Conservation (phyloP, 1,140 invertebrate species). For the Epicauta chinensis region DNA sequence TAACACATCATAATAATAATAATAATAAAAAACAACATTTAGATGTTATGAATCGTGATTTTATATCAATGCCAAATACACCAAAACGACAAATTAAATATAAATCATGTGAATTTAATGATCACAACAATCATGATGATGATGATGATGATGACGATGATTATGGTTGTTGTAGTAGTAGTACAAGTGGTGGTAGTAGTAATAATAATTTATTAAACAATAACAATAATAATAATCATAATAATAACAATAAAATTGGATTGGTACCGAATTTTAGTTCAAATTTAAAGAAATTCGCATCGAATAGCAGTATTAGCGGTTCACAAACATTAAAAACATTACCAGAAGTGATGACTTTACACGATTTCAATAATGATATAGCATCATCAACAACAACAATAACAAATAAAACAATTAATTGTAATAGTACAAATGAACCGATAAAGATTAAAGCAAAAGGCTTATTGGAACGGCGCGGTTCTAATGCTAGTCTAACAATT, state of each 20-base stretch:
- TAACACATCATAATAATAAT: not conserved
- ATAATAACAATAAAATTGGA: too few species aligned
- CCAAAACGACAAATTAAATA: conserved; percentile 38
- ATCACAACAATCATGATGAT: conserved; percentile 6
- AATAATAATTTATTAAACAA: too few species aligned
- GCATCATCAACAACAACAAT: too few species aligned
- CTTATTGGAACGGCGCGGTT: conserved; percentile 69
- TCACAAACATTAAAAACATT: conserved; percentile 52
- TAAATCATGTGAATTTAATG: conserved; percentile 32
- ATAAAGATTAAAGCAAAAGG: conserved; percentile 51
- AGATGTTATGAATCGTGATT: conserved; percentile 36
- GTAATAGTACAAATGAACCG: conserved; percentile 46
- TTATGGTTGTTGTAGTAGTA: not conserved
- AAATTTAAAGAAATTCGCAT: conserved; percentile 40
- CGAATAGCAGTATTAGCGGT: conserved; percentile 41
- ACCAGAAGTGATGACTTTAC: conserved; percentile 58
- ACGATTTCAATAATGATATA: conserved; percentile 50
- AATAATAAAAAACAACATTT: conserved; percentile 6
- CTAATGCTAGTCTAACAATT: conserved; percentile 77
- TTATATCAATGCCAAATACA: conserved; percentile 42
- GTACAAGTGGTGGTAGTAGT: too few species aligned
- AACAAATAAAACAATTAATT: too few species aligned
- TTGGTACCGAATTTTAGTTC: conserved; percentile 30
- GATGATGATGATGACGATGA: too few species aligned
- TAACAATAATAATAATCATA: too few species aligned